phyloP scores from a whole-genome alignment of 1,140 invertebrate genomes.

The Glossosoma conforme region DNA sequence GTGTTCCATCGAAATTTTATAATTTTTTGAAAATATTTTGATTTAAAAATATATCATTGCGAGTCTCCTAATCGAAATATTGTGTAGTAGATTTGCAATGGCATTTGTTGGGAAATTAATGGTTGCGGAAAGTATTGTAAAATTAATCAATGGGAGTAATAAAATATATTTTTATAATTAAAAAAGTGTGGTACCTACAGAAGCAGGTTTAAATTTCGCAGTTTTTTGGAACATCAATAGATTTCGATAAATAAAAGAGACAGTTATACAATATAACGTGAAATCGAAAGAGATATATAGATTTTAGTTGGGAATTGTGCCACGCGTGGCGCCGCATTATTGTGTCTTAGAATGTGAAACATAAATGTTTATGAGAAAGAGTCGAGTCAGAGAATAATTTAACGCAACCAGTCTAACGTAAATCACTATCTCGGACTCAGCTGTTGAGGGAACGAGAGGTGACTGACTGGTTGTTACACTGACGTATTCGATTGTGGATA shows the following conservation, averaged over 20 bases:
- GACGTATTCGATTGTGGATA: conserved; percentile 38
- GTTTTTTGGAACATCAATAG: conserved; percentile 14
- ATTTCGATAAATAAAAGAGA: conserved; percentile 1
- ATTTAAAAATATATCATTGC: too few species aligned
- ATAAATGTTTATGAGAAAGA: conserved; percentile 1
- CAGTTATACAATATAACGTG: conserved; percentile 8
- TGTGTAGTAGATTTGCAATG: too few species aligned
- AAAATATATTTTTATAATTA: too few species aligned
- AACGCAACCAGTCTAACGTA: conserved; percentile 19
- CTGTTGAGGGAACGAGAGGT: conserved; percentile 52
- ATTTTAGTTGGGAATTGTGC: conserved; percentile 9
- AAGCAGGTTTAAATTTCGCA: conserved; percentile 9
- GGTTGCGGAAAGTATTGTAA: too few species aligned
- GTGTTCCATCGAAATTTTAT: too few species aligned
- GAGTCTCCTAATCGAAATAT: too few species aligned
- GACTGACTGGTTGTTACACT: conserved; percentile 49
- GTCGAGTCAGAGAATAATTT: not conserved
- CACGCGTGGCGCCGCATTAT: conserved; percentile 6
- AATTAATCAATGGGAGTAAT: too few species aligned
- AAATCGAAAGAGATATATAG: conserved; percentile 9
- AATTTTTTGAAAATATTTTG: too few species aligned
- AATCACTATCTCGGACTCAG: conserved; percentile 17
- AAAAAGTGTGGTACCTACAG: too few species aligned
- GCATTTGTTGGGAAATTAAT: too few species aligned
- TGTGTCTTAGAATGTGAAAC: conserved; percentile 14